A percentile compares a stretch with the other conserved stretches of the same genome.
These are phyloP conservation scores for Tetramorium parvispinum DNA, from an alignment of 1,140 invertebrate genomes.

Conservation along the genomic window DNA sequence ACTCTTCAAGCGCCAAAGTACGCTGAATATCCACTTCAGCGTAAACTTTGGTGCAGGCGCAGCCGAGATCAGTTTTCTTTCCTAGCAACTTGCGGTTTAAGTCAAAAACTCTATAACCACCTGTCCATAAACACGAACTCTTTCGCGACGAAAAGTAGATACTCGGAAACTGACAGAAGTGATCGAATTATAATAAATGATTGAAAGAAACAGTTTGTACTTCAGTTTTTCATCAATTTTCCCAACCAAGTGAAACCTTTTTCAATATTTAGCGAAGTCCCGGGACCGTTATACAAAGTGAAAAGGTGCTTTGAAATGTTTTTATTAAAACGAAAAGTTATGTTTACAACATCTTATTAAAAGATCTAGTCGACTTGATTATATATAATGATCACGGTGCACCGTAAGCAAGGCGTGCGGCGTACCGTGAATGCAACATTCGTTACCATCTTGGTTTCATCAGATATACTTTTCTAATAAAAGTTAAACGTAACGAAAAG, in stretches of 20 bases:
- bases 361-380: neutral
- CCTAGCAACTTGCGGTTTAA: slow-evolving; percentile 45
- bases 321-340: neutral
- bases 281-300: neutral
- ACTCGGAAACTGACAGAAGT: neutral
- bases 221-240: neutral
- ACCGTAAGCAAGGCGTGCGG: no score
- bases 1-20: slow-evolving; percentile 57
- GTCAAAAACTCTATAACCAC: slow-evolving; percentile 49
- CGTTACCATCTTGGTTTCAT: neutral
- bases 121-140: slow-evolving; percentile 31
- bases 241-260: neutral
- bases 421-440: neutral
- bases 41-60: slow-evolving; percentile 42
- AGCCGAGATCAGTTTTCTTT: slow-evolving; percentile 52
- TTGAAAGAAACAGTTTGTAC: neutral
- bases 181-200: neutral
- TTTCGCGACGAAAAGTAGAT: neutral
- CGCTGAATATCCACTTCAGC: slow-evolving; percentile 49
- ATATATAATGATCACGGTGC: neutral
- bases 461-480: neutral
- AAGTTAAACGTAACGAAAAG: neutral
- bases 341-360: neutral
- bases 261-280: neutral
- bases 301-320: neutral